Base-by-base conservation (phyloP, 1,140 invertebrate species). In the Saccostrea cuccullata region DNA sequence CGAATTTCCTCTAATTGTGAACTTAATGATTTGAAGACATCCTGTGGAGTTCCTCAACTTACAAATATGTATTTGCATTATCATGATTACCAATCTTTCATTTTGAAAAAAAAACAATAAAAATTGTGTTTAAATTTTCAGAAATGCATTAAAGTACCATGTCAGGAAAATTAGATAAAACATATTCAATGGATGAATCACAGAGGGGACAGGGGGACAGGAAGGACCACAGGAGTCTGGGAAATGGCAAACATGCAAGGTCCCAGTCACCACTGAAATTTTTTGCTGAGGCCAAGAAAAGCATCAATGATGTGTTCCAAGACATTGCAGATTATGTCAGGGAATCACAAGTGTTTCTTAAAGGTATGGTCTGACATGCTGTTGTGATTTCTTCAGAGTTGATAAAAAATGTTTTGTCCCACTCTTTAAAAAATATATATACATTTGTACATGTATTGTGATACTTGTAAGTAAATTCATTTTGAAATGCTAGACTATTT, bases 271-370 rank as follows among this genome's bases (percentile, higher is more conserved):
- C 98, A 86, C 97, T 99, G 90, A 98, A 99, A 97, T 97, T 99
- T 92, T 99, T 99, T 96, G 98, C 98, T 82, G 97, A 98, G 91
- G 99, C 99, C 15, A 99, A 99, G 95, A 99, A 98, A 96, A 98
- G 98, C 95, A 99, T 99, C 92, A 99, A 99, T 95, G 98, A 99
- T 93, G 98, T 99, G 92, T 99, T 99, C 96, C 96, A 96, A 55
- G 98, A 99, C 93, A 98, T 99, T 91, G 97, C 98, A 93, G 97
- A 97, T 91, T 99, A 99, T 96, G 97, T 99, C 67, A 96, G 97
- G 73, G 98, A 94, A 83, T 88, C 92, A 73, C 91, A 92, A 17
- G 92, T 86, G n/a, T 92, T 93, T 90, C 87, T 94, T 13, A 40
- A 89, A 90, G 91, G 92, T 93, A 90, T 26, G 70, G 30, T 36